Conservation (phyloP, 2,113 vertebrate genomes). For the Xenotilapia flavipinnis region DNA sequence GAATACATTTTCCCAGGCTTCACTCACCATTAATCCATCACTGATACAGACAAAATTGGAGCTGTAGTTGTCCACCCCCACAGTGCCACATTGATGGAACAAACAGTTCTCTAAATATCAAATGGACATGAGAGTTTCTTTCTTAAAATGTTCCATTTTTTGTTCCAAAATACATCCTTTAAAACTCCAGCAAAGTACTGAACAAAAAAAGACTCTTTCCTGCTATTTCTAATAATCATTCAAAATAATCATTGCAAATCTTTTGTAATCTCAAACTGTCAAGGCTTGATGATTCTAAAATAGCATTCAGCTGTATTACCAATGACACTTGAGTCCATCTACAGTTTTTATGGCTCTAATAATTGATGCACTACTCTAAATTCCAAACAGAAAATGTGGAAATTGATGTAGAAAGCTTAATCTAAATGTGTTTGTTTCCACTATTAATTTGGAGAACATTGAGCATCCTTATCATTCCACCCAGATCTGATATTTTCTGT, state of each 20-base stretch:
- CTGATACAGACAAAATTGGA: not conserved
- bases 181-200: not conserved
- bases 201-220: not conserved
- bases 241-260: not conserved
- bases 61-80: not conserved
- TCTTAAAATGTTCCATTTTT: not conserved
- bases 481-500: not conserved
- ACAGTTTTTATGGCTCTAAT: not conserved
- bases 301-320: not conserved
- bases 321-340: not conserved
- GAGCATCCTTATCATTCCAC: not conserved
- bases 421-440: not conserved
- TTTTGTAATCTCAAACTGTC: not conserved
- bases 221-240: not conserved
- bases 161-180: not conserved
- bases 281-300: not conserved
- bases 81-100: not conserved
- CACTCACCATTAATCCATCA: conserved; percentile 13
- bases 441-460: not conserved
- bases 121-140: not conserved
- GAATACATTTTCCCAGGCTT: conserved; percentile 10
- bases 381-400: not conserved
- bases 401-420: not conserved
- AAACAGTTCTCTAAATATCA: not conserved
- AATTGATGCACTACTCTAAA: not conserved